These are phyloP conservation scores for Dermatemys mawii DNA, from an alignment of 2,113 vertebrate genomes.

Conservation along the genomic window DNA sequence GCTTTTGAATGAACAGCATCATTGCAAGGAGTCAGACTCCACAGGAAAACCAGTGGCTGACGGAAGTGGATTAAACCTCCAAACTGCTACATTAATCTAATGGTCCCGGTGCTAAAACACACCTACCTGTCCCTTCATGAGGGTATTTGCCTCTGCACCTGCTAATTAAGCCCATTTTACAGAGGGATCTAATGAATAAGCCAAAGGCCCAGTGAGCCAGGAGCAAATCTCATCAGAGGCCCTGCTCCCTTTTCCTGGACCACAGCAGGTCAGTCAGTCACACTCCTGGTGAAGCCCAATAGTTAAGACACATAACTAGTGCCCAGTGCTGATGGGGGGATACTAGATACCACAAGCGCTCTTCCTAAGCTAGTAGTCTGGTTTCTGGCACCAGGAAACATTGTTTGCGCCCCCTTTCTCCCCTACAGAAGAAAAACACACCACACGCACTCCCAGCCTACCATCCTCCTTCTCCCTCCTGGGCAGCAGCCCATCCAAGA, in stretches of 20 bases:
- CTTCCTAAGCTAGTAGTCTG: background rate
- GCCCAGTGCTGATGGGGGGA: background rate
- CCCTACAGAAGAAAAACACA: background rate
- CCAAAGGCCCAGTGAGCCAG: background rate
- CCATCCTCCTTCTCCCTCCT: too few relatives aligned
- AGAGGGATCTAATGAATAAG: background rate
- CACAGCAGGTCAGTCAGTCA: background rate
- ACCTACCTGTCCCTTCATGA: background rate
- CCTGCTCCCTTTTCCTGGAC: background rate
- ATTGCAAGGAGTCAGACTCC: background rate
- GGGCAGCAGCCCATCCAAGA: background rate
- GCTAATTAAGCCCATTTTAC: background rate
- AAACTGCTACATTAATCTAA: background rate
- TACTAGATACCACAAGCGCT: background rate
- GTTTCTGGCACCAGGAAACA: fast-evolving
- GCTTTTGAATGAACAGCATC: background rate
- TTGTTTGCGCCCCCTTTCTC: fast-evolving
- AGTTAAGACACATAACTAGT: background rate
- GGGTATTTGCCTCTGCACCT: background rate
- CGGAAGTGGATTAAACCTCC: background rate
- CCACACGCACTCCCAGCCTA: background rate
- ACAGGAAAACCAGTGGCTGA: background rate
- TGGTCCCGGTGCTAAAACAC: background rate
- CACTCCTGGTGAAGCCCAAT: background rate
- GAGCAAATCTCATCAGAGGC: background rate